Evolutionary conservation across 1,140 invertebrate genomes (phyloP), one percentile per base, ranked within the genome.

Genomic region (Monochamus saltuarius): DNA sequence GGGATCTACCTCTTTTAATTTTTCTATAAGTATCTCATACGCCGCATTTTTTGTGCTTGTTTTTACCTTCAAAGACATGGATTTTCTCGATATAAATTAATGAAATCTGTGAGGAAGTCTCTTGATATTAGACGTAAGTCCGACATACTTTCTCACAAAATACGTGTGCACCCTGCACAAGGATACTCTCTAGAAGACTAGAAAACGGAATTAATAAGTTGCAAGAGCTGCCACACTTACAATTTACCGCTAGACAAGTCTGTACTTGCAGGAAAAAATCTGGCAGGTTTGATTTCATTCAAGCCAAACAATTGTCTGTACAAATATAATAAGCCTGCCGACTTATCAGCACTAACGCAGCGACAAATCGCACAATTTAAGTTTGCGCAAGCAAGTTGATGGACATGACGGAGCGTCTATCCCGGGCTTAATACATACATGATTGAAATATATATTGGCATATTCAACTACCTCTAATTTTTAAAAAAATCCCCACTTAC

Each of bases 301-400:
- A 56, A 56, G 55, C 55, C 55, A 47, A 29, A 56, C 55, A 47
- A 56, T 56, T 56, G 43, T 56, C 42, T 56, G 55, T 29, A 56
- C 40, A 56, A 34, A 56, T 56, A 46, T 46, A 47, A 34, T 56
- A 56, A 47, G 42, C 47, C 42, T 46, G 22, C 13, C 40, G 40
- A 56, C 42, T 56, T 47, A 43, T 47, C 42, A 40, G n/a, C 42
- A 35, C 14, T 56, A 56, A 56, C 55, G 55, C 35, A 29, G 55
- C 40, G 43, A 56, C 37, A 56, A 56, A 16, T 56, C 45, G 49
- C 14, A 22, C 29, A 51, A 6, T 35, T 36, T 2, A 2, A 51
- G 49, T 51, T 51, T 51, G 29, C 8, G 49, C 49, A 51, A 51
- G 49, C 35, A 51, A 51, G 29, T 51, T 51, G 49, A 51, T 51